Percentiles rank a stretch among this genome's conserved stretches.
Conservation (phyloP, 2,888 invertebrate species). For the Helicoverpa assulta region DNA sequence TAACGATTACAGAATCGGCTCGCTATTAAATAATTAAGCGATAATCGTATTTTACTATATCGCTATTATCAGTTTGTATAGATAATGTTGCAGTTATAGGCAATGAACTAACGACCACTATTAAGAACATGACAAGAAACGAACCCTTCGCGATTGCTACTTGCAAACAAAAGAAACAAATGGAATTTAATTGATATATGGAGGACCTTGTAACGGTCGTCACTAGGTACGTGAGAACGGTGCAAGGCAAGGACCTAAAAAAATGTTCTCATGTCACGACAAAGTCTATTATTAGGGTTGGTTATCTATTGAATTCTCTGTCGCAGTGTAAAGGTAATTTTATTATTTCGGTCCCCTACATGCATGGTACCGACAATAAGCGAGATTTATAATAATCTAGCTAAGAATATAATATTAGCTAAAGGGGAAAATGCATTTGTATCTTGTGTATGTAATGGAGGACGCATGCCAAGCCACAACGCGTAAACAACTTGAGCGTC, state of each 20-base stretch:
- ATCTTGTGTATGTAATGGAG: conserved; percentile 15
- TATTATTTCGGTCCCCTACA: conserved; percentile 36
- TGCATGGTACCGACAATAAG: conserved; percentile 26
- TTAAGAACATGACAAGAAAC: neutral
- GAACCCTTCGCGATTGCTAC: neutral
- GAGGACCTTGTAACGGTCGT: conserved; percentile 42
- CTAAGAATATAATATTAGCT: neutral
- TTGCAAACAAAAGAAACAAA: conserved; percentile 16
- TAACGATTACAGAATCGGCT: conserved; percentile 7
- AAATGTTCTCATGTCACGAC: conserved; percentile 51
- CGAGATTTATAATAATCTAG: conserved; percentile 27
- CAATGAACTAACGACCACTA: neutral
- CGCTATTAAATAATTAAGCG: conserved; percentile 10
- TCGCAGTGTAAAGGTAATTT: conserved; percentile 26
- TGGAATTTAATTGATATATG: conserved; percentile 8
- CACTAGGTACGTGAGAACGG: conserved; percentile 47
- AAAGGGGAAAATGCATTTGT: conserved; percentile 45
- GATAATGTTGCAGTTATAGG: neutral
- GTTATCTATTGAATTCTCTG: conserved; percentile 36
- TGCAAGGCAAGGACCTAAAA: conserved; percentile 42
- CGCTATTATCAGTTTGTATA: neutral
- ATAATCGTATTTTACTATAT: conserved; percentile 12
- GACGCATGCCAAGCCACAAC: conserved; percentile 29
- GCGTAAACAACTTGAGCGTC: conserved; percentile 52
- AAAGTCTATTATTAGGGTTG: conserved; percentile 53